Evolutionary conservation across 2,113 vertebrate genomes (phyloP), one percentile per base, ranked within the genome.

Genomic region (Callorhinus ursinus): DNA sequence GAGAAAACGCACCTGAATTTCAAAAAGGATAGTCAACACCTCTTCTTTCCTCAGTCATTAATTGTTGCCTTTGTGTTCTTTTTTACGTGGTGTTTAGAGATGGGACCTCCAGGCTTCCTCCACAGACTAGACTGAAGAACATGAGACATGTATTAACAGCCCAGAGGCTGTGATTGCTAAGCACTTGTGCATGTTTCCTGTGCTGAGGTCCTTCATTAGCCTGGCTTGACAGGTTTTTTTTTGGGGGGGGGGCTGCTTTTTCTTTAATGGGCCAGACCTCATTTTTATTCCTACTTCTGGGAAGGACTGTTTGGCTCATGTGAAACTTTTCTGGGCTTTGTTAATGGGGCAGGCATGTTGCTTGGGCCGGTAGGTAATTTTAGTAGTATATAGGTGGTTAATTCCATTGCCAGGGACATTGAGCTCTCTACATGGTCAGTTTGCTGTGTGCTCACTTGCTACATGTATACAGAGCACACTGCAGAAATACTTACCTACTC

Each of bases 401-500:
- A 95, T 85, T 96, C 74, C 90, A 72, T 57, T 88, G 92, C 92
- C 65, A 57, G 55, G 67, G 81, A 69, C n/a, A 65, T 53, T 63
- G 88, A 79, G 90, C n/a, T 49, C 53, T 92, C 36, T 79, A 65
- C 74, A 16, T 28, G 81, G 96, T 96, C 97, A 96, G 94, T 93
- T 90, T 96, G 72, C 94, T 24, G 16, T 31, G 55, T 96, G 90
- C 59, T 97, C 81, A 72, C 77, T 85, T 5, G 3, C 87, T 89
- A 1, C 82, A 33, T 85, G 82, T 36, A 67, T n/a, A 77, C 65
- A 94, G 88, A 96, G 76, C 51, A 63, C 77, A 89, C 90, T 90
- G 86, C 79, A 96, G 93, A 97, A 96, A 95, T 85, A 67, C 80
- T 53, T n/a, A 84, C 97, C 79, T 87, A 67, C 96, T 97, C 95